Evolutionary conservation across 2,797 vertebrate genomes (phyloP), one percentile per base, ranked within the genome.

Genomic region (Microchirus variegatus): DNA sequence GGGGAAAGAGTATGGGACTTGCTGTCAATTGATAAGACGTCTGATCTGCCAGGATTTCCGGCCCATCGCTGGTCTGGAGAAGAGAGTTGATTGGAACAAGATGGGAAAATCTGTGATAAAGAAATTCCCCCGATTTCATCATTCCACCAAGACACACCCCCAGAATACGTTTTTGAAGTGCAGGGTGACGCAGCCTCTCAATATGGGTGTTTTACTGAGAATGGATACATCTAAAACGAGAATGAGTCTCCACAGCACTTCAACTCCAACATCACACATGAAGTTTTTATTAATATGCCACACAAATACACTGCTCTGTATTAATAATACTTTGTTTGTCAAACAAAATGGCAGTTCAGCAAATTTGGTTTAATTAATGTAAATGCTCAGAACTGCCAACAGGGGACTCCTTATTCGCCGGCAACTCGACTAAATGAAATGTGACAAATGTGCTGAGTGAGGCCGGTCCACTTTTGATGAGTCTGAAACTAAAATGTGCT

Each of bases 61-160:
- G 78, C 84, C 73, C 77, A 75, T 82, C 90, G 88, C 81, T 91
- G 90, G 81, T 86, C 89, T 87, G 82, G 81, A 89, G 89, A 80
- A 70, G 90, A 38, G 75, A 59, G 76, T 81, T 93, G 93, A 90
- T 93, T 94, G 90, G 86, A 93, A 87, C 92, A 82, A 93, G 90
- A 89, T 92, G 92, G 93, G 70, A 83, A 78, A 71, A 89, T 89
- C 82, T 82, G 75, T 77, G 48, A 89, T 93, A 88, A 92, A 92
- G 89, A 81, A 88, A 90, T 89, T 91, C 87, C 86, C 89, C 55
- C 81, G 73, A 88, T 90, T 91, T 89, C 82, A 88, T 83, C 86
- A 82, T 89, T 88, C 75, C 63, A 58, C 55, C 19, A 17, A 60
- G 26, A 71, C 78, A 81, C 63, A 76, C 63, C 66, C 60, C 63